These are phyloP conservation scores for Agraylea sexmaculata DNA, from an alignment of 1,140 invertebrate genomes.

Conservation along the genomic window DNA sequence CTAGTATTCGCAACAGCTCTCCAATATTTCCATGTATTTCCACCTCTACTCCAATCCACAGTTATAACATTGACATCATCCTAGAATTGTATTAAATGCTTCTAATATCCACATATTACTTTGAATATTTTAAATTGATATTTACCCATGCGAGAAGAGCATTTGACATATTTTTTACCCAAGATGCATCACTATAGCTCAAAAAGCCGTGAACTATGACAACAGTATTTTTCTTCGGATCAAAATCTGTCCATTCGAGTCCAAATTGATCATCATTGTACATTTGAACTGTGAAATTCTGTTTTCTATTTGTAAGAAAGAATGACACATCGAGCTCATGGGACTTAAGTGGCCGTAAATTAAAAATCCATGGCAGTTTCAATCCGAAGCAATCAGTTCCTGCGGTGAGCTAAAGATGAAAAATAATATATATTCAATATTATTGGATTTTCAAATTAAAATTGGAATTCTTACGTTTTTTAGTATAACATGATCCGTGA, in stretches of 20 bases:
- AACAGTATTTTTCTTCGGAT: constrained; percentile 35
- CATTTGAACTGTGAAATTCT: constrained; percentile 23
- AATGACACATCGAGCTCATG: constrained; percentile 27
- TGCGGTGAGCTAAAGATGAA: constrained; percentile 7
- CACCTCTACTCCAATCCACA: constrained; percentile 46
- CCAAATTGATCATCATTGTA: constrained; percentile 39
- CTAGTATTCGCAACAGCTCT: constrained; percentile 44
- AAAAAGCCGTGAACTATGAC: constrained; percentile 47
- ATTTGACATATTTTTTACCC: constrained; percentile 39
- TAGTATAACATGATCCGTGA: background rate
- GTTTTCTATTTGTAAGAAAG: constrained; percentile 24
- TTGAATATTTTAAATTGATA: constrained; percentile 1
- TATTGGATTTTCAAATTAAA: background rate
- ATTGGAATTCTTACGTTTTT: background rate
- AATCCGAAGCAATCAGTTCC: constrained; percentile 28
- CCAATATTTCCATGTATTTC: constrained; percentile 48
- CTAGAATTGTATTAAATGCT: constrained; percentile 24
- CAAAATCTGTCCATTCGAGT: constrained; percentile 44
- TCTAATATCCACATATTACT: background rate
- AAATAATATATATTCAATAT: constrained; percentile 5
- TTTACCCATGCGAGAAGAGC: constrained; percentile 40
- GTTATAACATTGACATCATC: constrained; percentile 43
- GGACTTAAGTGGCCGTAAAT: constrained; percentile 18
- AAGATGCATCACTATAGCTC: constrained; percentile 39
- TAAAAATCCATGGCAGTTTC: constrained; percentile 23